Evolutionary conservation across 2,888 invertebrate genomes (phyloP), one percentile per base, ranked within the genome.

Genomic region (Trissolcus japonicus): DNA sequence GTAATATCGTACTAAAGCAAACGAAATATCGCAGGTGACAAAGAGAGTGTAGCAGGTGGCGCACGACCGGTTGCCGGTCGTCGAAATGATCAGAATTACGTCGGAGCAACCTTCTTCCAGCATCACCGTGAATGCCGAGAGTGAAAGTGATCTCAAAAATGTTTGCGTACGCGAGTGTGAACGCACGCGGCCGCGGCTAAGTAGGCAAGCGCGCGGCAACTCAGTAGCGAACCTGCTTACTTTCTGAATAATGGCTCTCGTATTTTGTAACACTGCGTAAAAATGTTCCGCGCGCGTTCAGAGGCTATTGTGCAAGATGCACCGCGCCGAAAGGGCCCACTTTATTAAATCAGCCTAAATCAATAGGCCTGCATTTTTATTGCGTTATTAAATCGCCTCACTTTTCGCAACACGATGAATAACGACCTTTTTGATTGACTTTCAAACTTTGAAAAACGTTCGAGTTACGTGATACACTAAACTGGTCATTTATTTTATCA

Each of bases 71-170:
- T 69, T 79, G 73, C 63, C 73, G 65, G 61, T 57, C 65, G 65
- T 66, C 76, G 69, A 76, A 76, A 79, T 76, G 66, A 74, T 78
- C 78, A 74, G 71, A 71, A 71, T 74, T 78, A 78, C 69, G 78
- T 74, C 68, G 72, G 60, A 54, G 59, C 78, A 79, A 79, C 80
- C 80, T 79, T 83, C 82, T 79, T 82, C 71, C 82, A 82, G 82
- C 81, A 81, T 83, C 80, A 79, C 79, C 66, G 77, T 57, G 80
- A 78, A 83, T 81, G 81, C 78, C 75, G 82, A 82, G 84, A 85
- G 88, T 87, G 88, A 88, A 88, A 88, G 88, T 87, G 83, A 86
- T 88, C 86, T 86, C 71, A 84, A 86, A 87, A 87, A 84, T 83
- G 82, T 79, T 74, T 81, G 82, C 72, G 80, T 61, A 51, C 59